Percentiles rank a stretch among this genome's conserved stretches.
These are phyloP conservation scores for Gymnorhina tibicen DNA, from an alignment of 2,113 vertebrate species.

Conservation along the genomic window DNA sequence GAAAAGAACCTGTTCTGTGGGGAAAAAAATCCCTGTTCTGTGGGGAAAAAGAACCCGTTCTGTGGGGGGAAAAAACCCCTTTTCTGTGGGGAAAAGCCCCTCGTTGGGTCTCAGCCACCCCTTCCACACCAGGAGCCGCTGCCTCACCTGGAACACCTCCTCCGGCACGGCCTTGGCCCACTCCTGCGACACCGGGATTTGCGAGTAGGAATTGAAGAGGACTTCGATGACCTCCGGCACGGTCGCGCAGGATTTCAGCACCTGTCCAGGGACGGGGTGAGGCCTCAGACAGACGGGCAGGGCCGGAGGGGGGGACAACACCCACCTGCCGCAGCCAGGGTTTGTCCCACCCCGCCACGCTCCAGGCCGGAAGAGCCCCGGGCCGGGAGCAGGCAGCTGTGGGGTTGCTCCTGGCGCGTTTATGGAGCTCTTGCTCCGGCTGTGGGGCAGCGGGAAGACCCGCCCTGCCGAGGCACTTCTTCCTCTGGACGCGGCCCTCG, in stretches of 20 bases:
- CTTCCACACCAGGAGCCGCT: rapidly evolving
- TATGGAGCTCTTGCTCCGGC: background rate
- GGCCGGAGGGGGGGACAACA: background rate
- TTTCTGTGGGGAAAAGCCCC: background rate
- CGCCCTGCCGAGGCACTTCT: background rate
- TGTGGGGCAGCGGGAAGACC: background rate
- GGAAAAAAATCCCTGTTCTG: background rate
- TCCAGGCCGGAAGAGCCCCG: rapidly evolving
- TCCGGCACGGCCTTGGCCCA: conserved; percentile 61
- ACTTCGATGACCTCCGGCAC: conserved; percentile 65
- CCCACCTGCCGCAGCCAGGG: rapidly evolving
- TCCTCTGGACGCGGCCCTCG: background rate
- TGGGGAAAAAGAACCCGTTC: background rate
- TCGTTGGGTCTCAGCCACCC: background rate
- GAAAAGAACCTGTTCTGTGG: rapidly evolving
- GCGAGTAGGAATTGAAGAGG: conserved; percentile 74
- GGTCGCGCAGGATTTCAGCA: conserved; percentile 59
- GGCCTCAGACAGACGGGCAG: background rate
- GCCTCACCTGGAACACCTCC: conserved; percentile 65
- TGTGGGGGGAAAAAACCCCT: background rate
- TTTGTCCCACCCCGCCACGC: rapidly evolving
- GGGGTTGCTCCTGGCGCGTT: rapidly evolving
- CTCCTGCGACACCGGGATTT: conserved; percentile 55
- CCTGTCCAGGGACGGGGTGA: background rate
- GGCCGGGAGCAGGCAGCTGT: rapidly evolving